Evolutionary conservation across 2,113 vertebrate species (phyloP).

Genomic region (Atractosteus spatula): DNA sequence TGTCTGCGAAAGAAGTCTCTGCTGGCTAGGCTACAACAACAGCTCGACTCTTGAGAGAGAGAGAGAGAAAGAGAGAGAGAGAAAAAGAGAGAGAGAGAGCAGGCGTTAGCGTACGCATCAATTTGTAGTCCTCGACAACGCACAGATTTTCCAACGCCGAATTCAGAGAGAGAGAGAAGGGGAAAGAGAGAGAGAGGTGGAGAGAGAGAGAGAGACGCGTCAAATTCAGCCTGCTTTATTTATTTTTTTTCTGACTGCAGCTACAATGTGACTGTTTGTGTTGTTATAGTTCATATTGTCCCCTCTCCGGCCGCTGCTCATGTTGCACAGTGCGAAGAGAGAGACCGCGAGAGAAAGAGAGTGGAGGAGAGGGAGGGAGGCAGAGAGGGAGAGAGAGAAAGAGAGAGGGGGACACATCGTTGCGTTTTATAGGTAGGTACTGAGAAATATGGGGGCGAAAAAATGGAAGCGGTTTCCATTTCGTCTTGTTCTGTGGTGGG

Average conservation of each 20-base stretch:
- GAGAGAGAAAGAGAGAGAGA: slow-evolving; percentile 19
- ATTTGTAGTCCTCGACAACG: slow-evolving; percentile 71
- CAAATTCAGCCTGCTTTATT: no score
- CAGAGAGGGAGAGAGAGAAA: slow-evolving; percentile 46
- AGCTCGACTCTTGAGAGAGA: slow-evolving; percentile 36
- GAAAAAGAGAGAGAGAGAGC: slow-evolving; percentile 48
- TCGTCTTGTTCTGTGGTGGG: slow-evolving; percentile 30
- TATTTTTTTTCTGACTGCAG: slow-evolving; percentile 55
- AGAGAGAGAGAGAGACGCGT: no score
- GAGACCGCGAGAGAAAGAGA: slow-evolving; percentile 48
- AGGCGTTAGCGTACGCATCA: slow-evolving; percentile 60
- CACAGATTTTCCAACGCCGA: slow-evolving; percentile 61
- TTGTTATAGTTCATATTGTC: background rate
- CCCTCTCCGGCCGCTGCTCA: slow-evolving; percentile 41
- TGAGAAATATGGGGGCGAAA: slow-evolving; percentile 25
- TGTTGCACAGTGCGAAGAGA: slow-evolving; percentile 58
- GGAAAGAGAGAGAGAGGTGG: no score
- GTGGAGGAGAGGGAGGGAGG: slow-evolving; percentile 34
- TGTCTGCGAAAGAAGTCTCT: slow-evolving; percentile 38
- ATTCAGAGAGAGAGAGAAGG: slow-evolving; percentile 29
- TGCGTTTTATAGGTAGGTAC: slow-evolving; percentile 69
- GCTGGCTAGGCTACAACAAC: slow-evolving; percentile 15
- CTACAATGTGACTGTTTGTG: slow-evolving; percentile 56
- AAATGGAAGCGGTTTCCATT: slow-evolving; percentile 61
- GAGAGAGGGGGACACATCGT: slow-evolving; percentile 59